phyloP scores from a whole-genome alignment of 2,113 vertebrate species.

The Hoplias malabaricus region DNA sequence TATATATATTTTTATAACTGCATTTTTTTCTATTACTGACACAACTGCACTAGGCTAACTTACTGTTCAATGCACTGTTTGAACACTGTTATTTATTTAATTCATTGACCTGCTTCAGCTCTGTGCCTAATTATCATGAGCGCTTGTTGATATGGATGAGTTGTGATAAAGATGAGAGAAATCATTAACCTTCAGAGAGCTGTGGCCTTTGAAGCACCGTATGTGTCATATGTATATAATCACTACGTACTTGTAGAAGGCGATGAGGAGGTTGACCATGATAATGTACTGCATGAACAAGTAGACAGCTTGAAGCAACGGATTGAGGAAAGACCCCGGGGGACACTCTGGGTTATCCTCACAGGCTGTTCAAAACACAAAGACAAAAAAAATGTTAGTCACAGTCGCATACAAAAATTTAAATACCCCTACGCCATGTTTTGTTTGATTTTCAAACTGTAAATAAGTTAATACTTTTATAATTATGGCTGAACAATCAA shows the following conservation, averaged over 20 bases:
- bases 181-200: neutral
- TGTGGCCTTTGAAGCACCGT: neutral
- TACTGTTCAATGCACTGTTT: too few relatives aligned
- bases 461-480: too few relatives aligned
- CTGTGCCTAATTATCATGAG: neutral
- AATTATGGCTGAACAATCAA: too few relatives aligned
- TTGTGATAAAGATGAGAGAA: neutral
- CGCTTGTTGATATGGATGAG: neutral
- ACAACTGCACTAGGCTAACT: too few relatives aligned
- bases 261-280: constrained; percentile 97
- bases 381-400: too few relatives aligned
- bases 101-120: too few relatives aligned
- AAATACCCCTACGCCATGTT: too few relatives aligned
- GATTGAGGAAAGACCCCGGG: constrained; percentile 86
- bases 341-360: constrained; percentile 71
- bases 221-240: neutral
- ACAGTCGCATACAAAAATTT: too few relatives aligned
- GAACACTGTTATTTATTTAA: too few relatives aligned
- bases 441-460: too few relatives aligned
- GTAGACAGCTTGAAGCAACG: constrained; percentile 93
- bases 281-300: constrained; percentile 98
- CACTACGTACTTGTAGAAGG: constrained; percentile 92
- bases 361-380: constrained; percentile 77
- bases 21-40: too few relatives aligned
- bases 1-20: neutral